A percentile compares a stretch with the other conserved stretches of the same genome.
Evolutionary conservation across 2,888 invertebrate genomes (phyloP).

Genomic region (Pelosia muscerda): DNA sequence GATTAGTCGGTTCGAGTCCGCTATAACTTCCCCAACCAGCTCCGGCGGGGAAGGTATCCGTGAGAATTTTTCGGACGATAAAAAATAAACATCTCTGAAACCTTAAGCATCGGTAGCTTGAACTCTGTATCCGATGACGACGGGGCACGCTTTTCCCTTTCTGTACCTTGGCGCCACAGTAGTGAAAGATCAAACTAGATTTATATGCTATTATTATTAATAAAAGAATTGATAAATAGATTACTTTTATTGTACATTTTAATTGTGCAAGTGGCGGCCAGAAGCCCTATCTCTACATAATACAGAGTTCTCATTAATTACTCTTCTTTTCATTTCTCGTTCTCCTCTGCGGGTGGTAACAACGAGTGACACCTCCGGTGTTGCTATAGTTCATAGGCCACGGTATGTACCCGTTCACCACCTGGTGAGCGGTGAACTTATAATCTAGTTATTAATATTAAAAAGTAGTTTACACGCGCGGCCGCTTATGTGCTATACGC

Average conservation of each 20-base stretch:
- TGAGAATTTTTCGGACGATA: too few species aligned
- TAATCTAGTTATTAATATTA: conserved; percentile 4
- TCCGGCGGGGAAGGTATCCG: too few species aligned
- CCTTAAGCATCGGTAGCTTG: too few species aligned
- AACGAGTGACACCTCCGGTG: not conserved
- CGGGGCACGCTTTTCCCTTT: too few species aligned
- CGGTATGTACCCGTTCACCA: not conserved
- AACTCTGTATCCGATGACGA: too few species aligned
- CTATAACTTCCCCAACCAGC: too few species aligned
- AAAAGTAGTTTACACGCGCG: conserved; percentile 4
- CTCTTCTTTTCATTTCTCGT: not conserved
- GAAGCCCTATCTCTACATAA: not conserved
- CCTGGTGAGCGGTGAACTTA: not conserved
- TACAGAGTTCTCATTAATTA: not conserved
- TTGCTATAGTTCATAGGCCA: not conserved
- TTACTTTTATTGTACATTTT: too few species aligned
- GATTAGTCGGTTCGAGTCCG: too few species aligned
- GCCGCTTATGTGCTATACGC: not conserved
- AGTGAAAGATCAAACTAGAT: not conserved
- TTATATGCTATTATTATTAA: not conserved
- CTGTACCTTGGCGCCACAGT: too few species aligned
- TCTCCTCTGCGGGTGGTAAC: not conserved
- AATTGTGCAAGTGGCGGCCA: not conserved
- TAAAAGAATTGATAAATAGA: not conserved
- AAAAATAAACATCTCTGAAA: too few species aligned